Conservation (phyloP, 2,113 vertebrate genomes). For the Corynorhinus townsendii region DNA sequence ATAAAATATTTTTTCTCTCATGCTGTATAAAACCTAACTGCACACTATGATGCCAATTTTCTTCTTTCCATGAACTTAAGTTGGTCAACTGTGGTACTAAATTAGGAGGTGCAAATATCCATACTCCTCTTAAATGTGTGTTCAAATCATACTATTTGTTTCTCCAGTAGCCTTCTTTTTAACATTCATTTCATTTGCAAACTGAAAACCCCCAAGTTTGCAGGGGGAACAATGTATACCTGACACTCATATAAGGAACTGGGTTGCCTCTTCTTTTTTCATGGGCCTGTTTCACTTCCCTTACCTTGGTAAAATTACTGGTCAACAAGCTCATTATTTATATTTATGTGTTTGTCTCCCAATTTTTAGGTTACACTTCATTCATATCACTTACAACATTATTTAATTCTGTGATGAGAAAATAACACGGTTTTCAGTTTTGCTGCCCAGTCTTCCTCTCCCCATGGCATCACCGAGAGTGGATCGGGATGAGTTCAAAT, state of each 20-base stretch:
- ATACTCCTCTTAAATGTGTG: neutral
- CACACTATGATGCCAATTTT: neutral
- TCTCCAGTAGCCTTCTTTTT: neutral
- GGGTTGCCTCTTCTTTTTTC: neutral
- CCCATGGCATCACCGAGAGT: neutral
- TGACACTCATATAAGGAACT: neutral
- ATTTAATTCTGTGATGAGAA: neutral
- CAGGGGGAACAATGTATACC: neutral
- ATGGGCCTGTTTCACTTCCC: neutral
- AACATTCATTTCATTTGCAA: neutral
- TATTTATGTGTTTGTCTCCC: neutral
- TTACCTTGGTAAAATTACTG: neutral
- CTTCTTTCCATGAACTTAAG: slow-evolving; percentile 1
- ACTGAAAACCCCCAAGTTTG: neutral
- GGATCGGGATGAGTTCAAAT: neutral
- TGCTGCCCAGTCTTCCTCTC: neutral
- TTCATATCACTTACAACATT: neutral
- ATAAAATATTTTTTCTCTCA: slow-evolving; percentile 17
- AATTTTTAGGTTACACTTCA: neutral
- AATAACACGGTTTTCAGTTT: neutral
- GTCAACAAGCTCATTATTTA: neutral
- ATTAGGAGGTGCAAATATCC: neutral
- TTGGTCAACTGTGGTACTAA: neutral
- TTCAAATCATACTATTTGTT: neutral
- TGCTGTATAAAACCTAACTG: neutral